Conservation (phyloP, 2,888 invertebrate genomes). For the Caenorhabditis panamensis region DNA sequence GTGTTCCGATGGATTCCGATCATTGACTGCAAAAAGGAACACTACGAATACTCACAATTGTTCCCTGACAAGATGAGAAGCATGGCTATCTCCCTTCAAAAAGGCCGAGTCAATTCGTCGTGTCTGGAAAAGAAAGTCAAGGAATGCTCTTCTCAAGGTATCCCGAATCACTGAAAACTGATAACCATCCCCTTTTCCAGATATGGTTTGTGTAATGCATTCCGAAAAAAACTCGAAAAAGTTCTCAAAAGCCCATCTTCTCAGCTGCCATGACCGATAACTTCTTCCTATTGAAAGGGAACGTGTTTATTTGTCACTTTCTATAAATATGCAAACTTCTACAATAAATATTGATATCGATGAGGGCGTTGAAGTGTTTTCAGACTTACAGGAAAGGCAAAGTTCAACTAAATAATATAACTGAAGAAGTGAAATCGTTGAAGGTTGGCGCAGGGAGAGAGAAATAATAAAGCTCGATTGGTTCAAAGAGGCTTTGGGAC, state of each 20-base stretch:
- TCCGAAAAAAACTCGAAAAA: slow-evolving; percentile 48
- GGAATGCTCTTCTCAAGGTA: slow-evolving; percentile 48
- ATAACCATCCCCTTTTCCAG: slow-evolving; percentile 12
- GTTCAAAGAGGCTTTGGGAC: slow-evolving; percentile 3
- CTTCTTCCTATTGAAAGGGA: not conserved
- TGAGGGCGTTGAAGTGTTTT: not conserved
- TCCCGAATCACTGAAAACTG: not conserved
- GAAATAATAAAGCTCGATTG: slow-evolving; percentile 34
- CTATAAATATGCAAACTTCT: slow-evolving; percentile 21
- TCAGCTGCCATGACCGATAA: slow-evolving; percentile 44
- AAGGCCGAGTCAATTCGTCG: slow-evolving; percentile 55
- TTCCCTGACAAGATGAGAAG: slow-evolving; percentile 70
- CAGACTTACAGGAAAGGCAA: not conserved
- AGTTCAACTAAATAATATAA: too few relatives aligned
- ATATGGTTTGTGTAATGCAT: slow-evolving; percentile 53
- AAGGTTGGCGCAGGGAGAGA: not conserved
- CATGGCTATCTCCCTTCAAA: slow-evolving; percentile 68
- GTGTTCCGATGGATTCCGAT: slow-evolving; percentile 79
- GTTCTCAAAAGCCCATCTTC: slow-evolving; percentile 43
- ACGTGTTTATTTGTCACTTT: slow-evolving; percentile 39
- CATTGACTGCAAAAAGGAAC: slow-evolving; percentile 69
- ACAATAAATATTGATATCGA: slow-evolving; percentile 19
- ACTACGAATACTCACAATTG: slow-evolving; percentile 70
- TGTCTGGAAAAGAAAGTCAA: slow-evolving; percentile 48
- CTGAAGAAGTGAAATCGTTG: slow-evolving; percentile 41